Evolutionary conservation across 2,888 invertebrate species (phyloP).

Genomic region (Bombylius discolor): DNA sequence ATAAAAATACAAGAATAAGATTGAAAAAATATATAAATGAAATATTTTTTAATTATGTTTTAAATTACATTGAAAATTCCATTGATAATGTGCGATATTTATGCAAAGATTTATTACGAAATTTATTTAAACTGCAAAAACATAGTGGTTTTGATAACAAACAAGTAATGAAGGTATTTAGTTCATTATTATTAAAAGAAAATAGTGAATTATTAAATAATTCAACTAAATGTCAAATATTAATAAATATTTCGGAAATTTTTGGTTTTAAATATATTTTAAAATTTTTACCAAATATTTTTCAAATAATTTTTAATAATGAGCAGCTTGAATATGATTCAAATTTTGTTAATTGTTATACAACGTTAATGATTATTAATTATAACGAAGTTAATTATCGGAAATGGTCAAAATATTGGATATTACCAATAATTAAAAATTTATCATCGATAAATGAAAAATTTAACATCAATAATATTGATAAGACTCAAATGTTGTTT

Average conservation of each 20-base stretch:
- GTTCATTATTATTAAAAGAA: not conserved
- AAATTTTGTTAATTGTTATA: conserved; percentile 42
- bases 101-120: conserved; percentile 40
- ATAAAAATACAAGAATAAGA: not conserved
- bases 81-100: conserved; percentile 52
- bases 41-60: conserved; percentile 36
- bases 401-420: conserved; percentile 42
- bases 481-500: conserved; percentile 2
- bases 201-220: conserved; percentile 3
- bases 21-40: conserved; percentile 20
- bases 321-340: conserved; percentile 25
- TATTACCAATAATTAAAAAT: conserved; percentile 23
- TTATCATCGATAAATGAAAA: conserved; percentile 7
- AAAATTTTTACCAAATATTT: conserved; percentile 19
- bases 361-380: conserved; percentile 40
- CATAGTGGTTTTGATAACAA: not conserved
- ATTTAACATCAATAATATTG: conserved; percentile 1
- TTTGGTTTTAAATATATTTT: conserved; percentile 22
- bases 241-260: conserved; percentile 9
- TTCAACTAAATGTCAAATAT: conserved; percentile 19
- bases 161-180: not conserved
- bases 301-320: conserved; percentile 18
- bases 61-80: conserved; percentile 48
- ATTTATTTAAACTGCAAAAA: conserved; percentile 20
- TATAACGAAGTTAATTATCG: conserved; percentile 29